Conservation (phyloP, 92 coral and sea anemone species). For the Micromussa lordhowensis region DNA sequence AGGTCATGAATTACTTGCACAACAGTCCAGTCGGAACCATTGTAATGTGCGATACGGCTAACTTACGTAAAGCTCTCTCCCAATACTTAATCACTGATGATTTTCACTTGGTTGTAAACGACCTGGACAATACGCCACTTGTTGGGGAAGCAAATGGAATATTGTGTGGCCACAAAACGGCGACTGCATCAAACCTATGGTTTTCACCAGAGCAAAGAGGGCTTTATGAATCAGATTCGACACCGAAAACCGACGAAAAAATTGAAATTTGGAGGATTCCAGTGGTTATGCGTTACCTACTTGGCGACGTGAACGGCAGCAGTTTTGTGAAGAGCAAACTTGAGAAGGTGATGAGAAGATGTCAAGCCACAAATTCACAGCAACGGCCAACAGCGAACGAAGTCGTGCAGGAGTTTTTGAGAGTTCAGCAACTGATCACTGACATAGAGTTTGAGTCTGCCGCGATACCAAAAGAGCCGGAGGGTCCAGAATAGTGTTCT, state of each 20-base stretch:
- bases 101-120: constrained; percentile 35
- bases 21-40: constrained; percentile 38
- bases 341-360: constrained; percentile 6
- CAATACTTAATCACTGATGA: constrained; percentile 48
- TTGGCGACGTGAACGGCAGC: constrained; percentile 20
- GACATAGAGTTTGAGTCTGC: background rate
- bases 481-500: too few species aligned
- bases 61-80: background rate
- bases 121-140: constrained; percentile 24
- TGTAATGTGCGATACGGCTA: constrained; percentile 43
- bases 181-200: background rate
- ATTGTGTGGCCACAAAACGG: background rate
- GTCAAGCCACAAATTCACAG: constrained; percentile 1
- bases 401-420: constrained; percentile 21
- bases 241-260: constrained; percentile 22
- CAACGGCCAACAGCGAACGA: constrained; percentile 28
- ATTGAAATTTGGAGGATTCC: constrained; percentile 45
- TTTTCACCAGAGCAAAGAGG: constrained; percentile 13
- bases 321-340: constrained; percentile 18
- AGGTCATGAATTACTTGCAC: constrained; percentile 20
- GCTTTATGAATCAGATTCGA: background rate
- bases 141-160: background rate
- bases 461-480: background rate
- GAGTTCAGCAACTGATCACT: constrained; percentile 30
- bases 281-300: constrained; percentile 6